These are phyloP conservation scores for Enteromius thamalakanensis DNA, from an alignment of 2,797 vertebrate genomes.

Conservation along the genomic window DNA sequence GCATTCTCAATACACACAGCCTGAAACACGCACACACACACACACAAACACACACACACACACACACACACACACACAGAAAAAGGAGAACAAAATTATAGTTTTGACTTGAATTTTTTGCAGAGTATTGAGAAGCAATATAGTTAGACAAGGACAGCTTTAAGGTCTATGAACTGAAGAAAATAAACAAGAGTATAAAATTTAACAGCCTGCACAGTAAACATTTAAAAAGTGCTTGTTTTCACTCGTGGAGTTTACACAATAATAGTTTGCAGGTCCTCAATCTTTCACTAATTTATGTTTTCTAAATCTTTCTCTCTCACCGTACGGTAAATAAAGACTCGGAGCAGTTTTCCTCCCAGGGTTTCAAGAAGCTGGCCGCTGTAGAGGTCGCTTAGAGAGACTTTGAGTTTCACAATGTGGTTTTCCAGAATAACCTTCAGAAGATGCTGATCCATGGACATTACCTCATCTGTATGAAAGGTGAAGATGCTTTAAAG, in stretches of 20 bases:
- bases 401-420: conserved; percentile 89
- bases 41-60: conserved; percentile 13
- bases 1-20: conserved; percentile 95
- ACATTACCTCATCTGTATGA: conserved; percentile 83
- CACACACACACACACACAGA: conserved; percentile 4
- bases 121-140: neutral
- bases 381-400: conserved; percentile 90
- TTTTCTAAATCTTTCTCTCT: conserved; percentile 66
- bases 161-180: neutral
- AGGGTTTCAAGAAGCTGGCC: conserved; percentile 92
- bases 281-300: neutral
- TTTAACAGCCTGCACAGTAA: conserved; percentile 54
- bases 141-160: neutral
- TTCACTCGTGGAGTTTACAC: conserved; percentile 32
- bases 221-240: conserved; percentile 54
- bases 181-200: conserved; percentile 21
- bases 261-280: conserved; percentile 10
- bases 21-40: conserved; percentile 67
- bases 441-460: conserved; percentile 82
- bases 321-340: conserved; percentile 96
- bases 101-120: neutral
- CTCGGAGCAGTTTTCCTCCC: conserved; percentile 88
- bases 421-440: conserved; percentile 90
- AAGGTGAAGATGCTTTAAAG: neutral
- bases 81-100: neutral